Evolutionary conservation across 2,113 vertebrate species (phyloP).

Genomic region (Perognathus longimembris): DNA sequence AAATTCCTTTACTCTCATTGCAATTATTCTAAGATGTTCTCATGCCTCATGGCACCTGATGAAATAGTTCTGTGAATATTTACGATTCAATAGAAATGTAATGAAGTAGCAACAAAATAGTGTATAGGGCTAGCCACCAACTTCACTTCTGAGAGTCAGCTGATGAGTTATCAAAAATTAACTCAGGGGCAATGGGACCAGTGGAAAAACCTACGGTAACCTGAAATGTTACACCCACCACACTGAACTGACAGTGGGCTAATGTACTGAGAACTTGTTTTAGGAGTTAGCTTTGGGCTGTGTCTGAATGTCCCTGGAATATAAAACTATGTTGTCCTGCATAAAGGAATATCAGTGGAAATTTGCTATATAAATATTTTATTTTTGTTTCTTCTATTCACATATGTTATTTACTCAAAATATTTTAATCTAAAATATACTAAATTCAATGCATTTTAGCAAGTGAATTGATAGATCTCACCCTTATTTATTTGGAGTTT

Average conservation of each 20-base stretch:
- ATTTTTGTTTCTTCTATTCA: no score
- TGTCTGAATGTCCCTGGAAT: background rate
- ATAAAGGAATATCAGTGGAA: background rate
- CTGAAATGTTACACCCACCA: background rate
- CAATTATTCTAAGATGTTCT: background rate
- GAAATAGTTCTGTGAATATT: conserved; percentile 12
- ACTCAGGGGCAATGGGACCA: background rate
- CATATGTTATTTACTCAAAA: no score
- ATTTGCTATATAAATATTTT: background rate
- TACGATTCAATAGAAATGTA: conserved; percentile 12
- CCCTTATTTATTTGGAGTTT: background rate
- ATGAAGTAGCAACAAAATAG: background rate
- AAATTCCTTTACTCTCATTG: conserved; percentile 31
- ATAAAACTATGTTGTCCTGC: conserved; percentile 8
- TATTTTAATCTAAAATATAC: no score
- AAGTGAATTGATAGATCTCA: background rate
- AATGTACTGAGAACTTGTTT: background rate
- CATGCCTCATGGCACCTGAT: background rate
- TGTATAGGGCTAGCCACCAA: background rate
- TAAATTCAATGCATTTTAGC: background rate
- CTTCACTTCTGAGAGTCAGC: background rate
- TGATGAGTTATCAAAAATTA: background rate
- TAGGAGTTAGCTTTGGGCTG: background rate
- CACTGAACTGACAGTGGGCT: background rate
- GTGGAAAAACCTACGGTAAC: background rate